Base-by-base conservation (phyloP, 1,140 invertebrate species). In the Drosophila sucinea region DNA sequence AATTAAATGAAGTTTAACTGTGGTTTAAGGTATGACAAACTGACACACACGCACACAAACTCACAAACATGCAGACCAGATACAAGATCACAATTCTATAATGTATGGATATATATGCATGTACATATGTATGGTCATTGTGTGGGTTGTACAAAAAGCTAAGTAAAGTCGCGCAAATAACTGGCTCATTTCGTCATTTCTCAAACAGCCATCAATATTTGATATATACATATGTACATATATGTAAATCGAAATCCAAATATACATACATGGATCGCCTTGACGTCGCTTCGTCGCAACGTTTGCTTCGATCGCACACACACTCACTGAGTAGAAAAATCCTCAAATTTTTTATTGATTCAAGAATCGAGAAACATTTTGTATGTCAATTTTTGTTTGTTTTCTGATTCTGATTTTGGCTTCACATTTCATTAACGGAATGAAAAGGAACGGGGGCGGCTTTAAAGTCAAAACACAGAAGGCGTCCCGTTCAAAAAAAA, bases 151-250 rank as follows among this genome's bases (percentile, higher is more conserved):
- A 69, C 58, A 69, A 69, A 76, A 66, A 68, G 69, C 75, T 77
- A 67, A 85, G 72, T 64, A 54, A 82, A 82, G 73, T 81, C 81
- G 81, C 78, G 78, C 82, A 85, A 84, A 86, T 81, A 85, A 86
- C 82, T 85, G 78, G 81, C 69, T 85, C 81, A 67, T 85, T 85
- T 85, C 82, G 81, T 86, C 82, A 86, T 85, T 84, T 84, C 44
- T 51, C 60, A 47, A 84, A 81, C 72, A 72, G 62, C 58, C 80
- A 81, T 86, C 79, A 85, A 81, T 81, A 85, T 81, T 77, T 78
- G 78, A 71, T 64, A 75, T 65, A 70, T 32, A 29, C n/a, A 71
- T 64, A 75, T 65, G 67, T 32, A 29, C n/a, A 68, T 60, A 65
- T 60, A 25, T 73, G 29, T 61, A 67, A 61, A 85, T 70, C 70